Conservation (phyloP, 2,888 invertebrate genomes). For the Rotaria socialis region DNA sequence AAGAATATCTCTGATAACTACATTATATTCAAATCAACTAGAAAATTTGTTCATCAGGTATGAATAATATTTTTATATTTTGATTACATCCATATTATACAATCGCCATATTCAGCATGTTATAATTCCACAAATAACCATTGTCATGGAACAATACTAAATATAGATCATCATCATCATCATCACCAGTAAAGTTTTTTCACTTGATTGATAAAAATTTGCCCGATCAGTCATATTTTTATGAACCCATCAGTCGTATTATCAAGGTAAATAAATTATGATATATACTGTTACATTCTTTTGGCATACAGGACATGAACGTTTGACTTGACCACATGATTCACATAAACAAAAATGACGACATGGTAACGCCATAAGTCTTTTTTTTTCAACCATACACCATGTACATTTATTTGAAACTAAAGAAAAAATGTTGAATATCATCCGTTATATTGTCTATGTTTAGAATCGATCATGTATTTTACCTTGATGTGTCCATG, state of each 20-base stretch:
- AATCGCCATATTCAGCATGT: too few relatives aligned
- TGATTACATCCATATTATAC: too few relatives aligned
- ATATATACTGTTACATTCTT: neutral
- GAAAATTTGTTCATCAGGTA: too few relatives aligned
- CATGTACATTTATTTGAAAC: neutral
- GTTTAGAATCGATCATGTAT: neutral
- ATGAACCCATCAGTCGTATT: neutral
- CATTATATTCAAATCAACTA: too few relatives aligned
- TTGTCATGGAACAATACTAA: too few relatives aligned
- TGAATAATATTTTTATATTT: too few relatives aligned
- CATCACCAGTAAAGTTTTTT: too few relatives aligned
- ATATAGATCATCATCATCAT: too few relatives aligned
- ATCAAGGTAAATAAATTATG: neutral
- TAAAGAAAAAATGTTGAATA: neutral
- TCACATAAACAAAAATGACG: slow-evolving; percentile 11
- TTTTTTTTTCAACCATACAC: neutral
- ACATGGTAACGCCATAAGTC: neutral
- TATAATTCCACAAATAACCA: too few relatives aligned
- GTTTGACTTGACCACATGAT: neutral
- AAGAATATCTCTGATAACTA: too few relatives aligned
- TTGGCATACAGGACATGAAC: neutral
- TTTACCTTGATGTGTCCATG: neutral
- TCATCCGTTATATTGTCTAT: neutral
- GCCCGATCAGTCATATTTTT: neutral
- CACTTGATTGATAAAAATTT: too few relatives aligned